These are phyloP conservation scores for Nymphalis c-album DNA, from an alignment of 2,888 invertebrate species.

Conservation along the genomic window DNA sequence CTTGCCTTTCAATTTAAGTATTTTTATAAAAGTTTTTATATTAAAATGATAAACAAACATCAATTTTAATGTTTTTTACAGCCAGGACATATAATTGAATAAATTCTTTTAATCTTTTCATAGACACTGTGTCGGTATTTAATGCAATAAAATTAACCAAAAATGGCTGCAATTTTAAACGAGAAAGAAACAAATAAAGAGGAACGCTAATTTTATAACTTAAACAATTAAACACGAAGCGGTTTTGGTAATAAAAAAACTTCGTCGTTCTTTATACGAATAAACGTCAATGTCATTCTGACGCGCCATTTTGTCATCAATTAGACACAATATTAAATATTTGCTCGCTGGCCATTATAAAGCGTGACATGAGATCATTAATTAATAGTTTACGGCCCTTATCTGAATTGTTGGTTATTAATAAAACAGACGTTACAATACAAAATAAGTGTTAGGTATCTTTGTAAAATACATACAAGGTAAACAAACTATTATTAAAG, in stretches of 20 bases:
- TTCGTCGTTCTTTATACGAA: constrained; percentile 10
- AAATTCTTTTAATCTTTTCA: neutral
- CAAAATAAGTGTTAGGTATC: constrained; percentile 4
- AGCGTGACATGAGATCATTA: constrained; percentile 37
- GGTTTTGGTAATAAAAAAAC: constrained; percentile 6
- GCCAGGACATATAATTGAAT: neutral
- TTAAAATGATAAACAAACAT: too few species aligned
- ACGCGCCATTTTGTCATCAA: constrained; percentile 29
- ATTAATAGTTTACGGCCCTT: constrained; percentile 30
- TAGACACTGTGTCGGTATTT: neutral
- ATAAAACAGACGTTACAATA: constrained; percentile 19
- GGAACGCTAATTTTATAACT: neutral
- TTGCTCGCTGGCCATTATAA: constrained; percentile 32
- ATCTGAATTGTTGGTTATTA: constrained; percentile 31
- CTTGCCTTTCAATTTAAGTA: too few species aligned
- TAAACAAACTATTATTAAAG: constrained; percentile 10
- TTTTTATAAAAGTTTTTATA: too few species aligned
- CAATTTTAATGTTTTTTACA: too few species aligned
- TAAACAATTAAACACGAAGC: constrained; percentile 6
- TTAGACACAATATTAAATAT: constrained; percentile 31
- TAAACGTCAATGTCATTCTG: constrained; percentile 23
- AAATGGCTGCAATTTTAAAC: neutral
- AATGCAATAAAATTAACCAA: constrained; percentile 1
- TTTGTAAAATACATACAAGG: constrained; percentile 2
- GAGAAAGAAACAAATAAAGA: neutral